phyloP scores from a whole-genome alignment of 2,888 invertebrate genomes.

The Piscicola geometra region DNA sequence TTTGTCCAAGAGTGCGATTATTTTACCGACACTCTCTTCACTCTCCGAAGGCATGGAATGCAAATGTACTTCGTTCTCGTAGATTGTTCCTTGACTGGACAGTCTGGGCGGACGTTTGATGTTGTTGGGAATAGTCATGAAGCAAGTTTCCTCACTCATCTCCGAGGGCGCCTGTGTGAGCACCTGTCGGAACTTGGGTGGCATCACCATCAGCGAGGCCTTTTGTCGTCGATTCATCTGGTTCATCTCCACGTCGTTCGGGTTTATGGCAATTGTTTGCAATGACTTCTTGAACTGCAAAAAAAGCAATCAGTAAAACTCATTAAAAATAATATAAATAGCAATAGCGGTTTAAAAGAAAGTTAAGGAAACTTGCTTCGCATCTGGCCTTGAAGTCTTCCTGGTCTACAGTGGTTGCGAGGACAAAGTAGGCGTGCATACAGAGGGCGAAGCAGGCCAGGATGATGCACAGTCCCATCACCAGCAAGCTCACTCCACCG shows the following conservation, averaged over 20 bases:
- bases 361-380: background rate
- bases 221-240: background rate
- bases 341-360: too few species aligned
- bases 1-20: background rate
- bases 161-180: background rate
- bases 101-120: background rate
- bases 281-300: slow-evolving; percentile 5
- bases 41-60: slow-evolving; percentile 16
- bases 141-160: background rate
- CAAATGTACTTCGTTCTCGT: background rate
- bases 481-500: slow-evolving; percentile 48
- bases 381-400: background rate
- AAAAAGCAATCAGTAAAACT: too few species aligned
- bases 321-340: too few species aligned
- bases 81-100: slow-evolving; percentile 3
- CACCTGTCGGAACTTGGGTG: slow-evolving; percentile 27
- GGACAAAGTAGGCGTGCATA: slow-evolving; percentile 51
- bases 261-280: background rate
- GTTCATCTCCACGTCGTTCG: background rate
- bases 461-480: slow-evolving; percentile 48
- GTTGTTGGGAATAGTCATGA: background rate
- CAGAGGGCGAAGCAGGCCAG: slow-evolving; percentile 49
- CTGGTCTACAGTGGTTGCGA: slow-evolving; percentile 43
- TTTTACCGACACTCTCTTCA: background rate
- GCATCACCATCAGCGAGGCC: slow-evolving; percentile 8